Evolutionary conservation across 2,113 vertebrate genomes (phyloP).

Genomic region (Oriolus oriolus): DNA sequence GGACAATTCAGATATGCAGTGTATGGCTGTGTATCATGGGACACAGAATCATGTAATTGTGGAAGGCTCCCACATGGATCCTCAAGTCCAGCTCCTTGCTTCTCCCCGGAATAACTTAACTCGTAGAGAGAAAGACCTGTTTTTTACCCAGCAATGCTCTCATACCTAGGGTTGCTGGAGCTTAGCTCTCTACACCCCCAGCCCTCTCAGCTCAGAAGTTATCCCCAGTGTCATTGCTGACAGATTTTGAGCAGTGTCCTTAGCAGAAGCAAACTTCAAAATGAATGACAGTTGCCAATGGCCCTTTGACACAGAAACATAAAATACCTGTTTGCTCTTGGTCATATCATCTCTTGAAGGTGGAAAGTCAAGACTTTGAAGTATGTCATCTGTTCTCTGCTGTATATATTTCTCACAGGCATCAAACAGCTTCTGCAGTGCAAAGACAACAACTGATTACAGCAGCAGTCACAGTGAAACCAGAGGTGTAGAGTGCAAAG

Average conservation of each 20-base stretch:
- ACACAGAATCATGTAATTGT: not conserved
- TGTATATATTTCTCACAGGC: not conserved
- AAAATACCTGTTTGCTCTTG: not conserved
- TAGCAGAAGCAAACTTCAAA: not conserved
- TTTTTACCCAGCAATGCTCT: not conserved
- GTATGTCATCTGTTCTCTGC: accelerated
- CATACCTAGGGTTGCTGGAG: not conserved
- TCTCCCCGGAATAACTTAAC: not conserved
- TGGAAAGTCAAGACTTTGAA: not conserved
- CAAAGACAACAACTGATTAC: not conserved
- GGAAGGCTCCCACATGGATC: not conserved
- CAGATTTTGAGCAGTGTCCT: not conserved
- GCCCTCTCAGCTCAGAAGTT: not conserved
- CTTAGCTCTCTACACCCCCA: not conserved
- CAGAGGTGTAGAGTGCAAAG: not conserved
- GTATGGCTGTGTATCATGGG: not conserved
- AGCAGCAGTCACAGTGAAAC: not conserved
- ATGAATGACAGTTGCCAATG: not conserved
- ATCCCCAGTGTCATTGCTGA: not conserved
- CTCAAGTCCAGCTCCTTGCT: not conserved
- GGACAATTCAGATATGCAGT: not conserved
- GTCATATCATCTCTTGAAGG: accelerated
- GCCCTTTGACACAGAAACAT: not conserved
- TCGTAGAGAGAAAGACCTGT: not conserved
- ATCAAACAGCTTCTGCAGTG: not conserved